Base-by-base conservation (phyloP, 2,797 vertebrate species). In the Gymnodraco acuticeps region DNA sequence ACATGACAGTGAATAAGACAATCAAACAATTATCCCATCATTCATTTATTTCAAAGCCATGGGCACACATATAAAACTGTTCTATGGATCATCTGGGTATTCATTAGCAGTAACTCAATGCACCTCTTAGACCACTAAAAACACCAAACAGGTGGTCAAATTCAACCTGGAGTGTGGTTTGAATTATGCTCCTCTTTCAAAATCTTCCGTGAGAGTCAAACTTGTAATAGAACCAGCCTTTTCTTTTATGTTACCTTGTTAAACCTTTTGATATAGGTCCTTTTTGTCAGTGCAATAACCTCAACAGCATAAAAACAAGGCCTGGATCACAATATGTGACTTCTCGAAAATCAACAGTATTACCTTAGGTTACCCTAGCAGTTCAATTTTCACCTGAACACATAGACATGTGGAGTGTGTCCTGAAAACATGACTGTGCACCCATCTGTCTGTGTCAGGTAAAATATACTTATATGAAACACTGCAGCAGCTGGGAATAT, bases 351-450 rank as follows among this genome's bases (percentile, higher is more conserved):
- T n/a, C 3, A 38, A 2, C 38, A 31, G 9, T 19, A 51, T 38
- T 38, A 38, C 33, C 33, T 38, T 38, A 69, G 14, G 33, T 63
- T 67, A 69, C 15, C 20, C 48, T 19, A 27, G 38, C 5, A n/a
- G 15, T 46, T 70, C 2, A 52, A 10, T 70, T 54, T 38, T 61
- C 6, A 33, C 31, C 55, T 64, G 45, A 64, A n/a, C 27, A 45
- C 20, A 5, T 33, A 42, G 6, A 46, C n/a, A 50, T 38, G n/a
- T 13, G 4, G 7, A 45, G 45, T 14, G 7, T 46, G 2, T 67
- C 53, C 31, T 64, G 3, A 70, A 69, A 81, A 50, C 70, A 15
- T 17, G 56, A 38, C 1, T 23, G 17, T 51, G 23, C 23, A 56
- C 17, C 20, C 33, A 46, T 54, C 38, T 19, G 10, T 68, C 31